A percentile compares a stretch with the other conserved stretches of the same genome.
phyloP scores from a whole-genome alignment of 2,113 vertebrate genomes.

The Podilymbus podiceps region DNA sequence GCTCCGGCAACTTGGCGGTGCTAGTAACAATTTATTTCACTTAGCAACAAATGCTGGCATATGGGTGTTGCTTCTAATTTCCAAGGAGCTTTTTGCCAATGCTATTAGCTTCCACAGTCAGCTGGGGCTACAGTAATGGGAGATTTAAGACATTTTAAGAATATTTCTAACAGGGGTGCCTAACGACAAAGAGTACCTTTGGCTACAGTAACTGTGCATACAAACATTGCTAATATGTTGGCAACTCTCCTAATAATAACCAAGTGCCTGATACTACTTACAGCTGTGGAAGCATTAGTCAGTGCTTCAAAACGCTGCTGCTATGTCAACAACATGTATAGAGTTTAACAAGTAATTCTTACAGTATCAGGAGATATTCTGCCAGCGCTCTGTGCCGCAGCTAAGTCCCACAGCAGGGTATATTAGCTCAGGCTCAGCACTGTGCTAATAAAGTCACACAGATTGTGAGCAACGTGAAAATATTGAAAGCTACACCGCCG shows the following conservation, averaged over 20 bases:
- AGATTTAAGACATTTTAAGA: conserved; percentile 4
- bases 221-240: not conserved
- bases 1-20: not conserved
- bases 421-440: conserved; percentile 15
- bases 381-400: not conserved
- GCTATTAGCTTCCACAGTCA: not conserved
- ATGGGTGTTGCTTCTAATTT: conserved; percentile 4
- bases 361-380: not conserved
- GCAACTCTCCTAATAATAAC: conserved; percentile 15
- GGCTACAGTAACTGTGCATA: not conserved
- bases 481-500: not conserved
- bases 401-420: conserved; percentile 9
- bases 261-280: not conserved
- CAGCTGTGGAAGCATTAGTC: conserved; percentile 35
- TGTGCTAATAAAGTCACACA: not conserved
- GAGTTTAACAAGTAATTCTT: conserved; percentile 12
- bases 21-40: conserved; percentile 41
- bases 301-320: not conserved
- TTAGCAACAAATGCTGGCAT: conserved; percentile 26
- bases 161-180: not conserved
- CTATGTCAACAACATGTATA: conserved; percentile 18
- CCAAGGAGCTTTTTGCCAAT: not conserved
- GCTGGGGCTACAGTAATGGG: not conserved
- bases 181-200: conserved; percentile 1
- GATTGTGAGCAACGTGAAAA: not conserved